Evolutionary conservation across 2,797 vertebrate genomes (phyloP), one percentile per base, ranked within the genome.

Genomic region (Melopsittacus undulatus): DNA sequence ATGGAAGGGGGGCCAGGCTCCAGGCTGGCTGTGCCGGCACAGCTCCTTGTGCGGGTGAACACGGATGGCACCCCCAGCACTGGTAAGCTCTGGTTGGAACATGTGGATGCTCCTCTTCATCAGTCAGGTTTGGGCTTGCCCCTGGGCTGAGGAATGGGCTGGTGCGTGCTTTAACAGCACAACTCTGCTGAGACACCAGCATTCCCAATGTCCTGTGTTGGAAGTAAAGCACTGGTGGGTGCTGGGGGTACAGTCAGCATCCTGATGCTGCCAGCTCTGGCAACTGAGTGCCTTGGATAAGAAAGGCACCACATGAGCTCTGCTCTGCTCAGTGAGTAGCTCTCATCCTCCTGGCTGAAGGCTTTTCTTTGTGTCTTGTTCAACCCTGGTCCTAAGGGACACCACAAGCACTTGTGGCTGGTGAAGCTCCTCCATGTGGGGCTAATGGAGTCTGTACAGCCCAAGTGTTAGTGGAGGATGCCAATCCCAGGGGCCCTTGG

Each of bases 31-130:
- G 51, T 94, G 23, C 94, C 96, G 2, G 97, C 98, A 1, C 98
- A 98, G 62, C 61, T 99, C 62, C 98, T 99, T 4, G 90, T 97
- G 30, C 96, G 94, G 16, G 76, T 98, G 61, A 97, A 95, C 38
- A 98, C 95, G 72, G 98, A 99, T 0, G 98, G 98, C 67, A 96
- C 97, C n/a, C 72, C 95, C 7, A 94, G 96, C n/a, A 94, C 96
- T 0, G 98, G 99, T 99, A 92, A 98, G 98, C 45, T 56, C 70
- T 6, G 2, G 0, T 29, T 84, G 40, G 27, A 42, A 11, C 43
- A 23, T 56, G 21, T 1, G 7, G 30, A 42, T 3, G 10, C 34
- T 79, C 11, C 38, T 56, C 6, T 59, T 77, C 34, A 0, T 67
- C 61, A 4, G 17, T 54, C 54, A 22, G 75, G 26, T 68, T 17